Evolutionary conservation across 1,140 invertebrate genomes (phyloP).

Genomic region (Mya arenaria): DNA sequence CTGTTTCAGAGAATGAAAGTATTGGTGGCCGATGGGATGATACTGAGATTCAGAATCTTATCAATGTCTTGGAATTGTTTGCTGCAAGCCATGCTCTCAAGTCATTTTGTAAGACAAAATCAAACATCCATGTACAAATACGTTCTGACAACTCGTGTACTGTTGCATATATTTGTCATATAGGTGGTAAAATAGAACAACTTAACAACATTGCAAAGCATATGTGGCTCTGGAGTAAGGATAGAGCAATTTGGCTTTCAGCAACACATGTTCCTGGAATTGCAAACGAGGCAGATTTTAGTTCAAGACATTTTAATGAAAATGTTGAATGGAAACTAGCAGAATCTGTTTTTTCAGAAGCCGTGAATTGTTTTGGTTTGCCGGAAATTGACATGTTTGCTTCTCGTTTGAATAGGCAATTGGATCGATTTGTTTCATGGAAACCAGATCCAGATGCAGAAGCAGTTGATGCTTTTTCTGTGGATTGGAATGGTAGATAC

Average conservation of each 20-base stretch:
- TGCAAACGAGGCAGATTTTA: neutral
- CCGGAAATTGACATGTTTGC: constrained; percentile 52
- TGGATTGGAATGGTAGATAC: constrained; percentile 29
- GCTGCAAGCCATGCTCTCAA: neutral
- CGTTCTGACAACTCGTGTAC: neutral
- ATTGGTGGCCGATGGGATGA: constrained; percentile 33
- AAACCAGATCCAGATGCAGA: constrained; percentile 49
- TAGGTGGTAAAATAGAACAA: neutral
- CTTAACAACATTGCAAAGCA: neutral
- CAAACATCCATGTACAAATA: constrained; percentile 4
- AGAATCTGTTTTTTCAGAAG: neutral
- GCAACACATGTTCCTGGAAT: neutral
- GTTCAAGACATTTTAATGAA: constrained; percentile 14
- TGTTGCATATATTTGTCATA: constrained; percentile 12
- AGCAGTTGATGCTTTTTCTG: constrained; percentile 54
- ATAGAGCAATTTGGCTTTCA: constrained; percentile 7
- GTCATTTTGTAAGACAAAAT: neutral
- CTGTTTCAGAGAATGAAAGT: neutral
- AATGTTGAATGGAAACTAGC: constrained; percentile 13
- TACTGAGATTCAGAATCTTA: constrained; percentile 4
- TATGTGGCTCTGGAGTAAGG: constrained; percentile 12
- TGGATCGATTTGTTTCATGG: constrained; percentile 51
- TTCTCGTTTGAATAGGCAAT: constrained; percentile 46
- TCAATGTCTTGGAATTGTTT: constrained; percentile 16
- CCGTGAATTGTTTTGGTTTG: neutral